A percentile compares a stretch with the other conserved stretches of the same genome.
Conservation (phyloP, 2,888 invertebrate genomes). For the Microchrysa polita region DNA sequence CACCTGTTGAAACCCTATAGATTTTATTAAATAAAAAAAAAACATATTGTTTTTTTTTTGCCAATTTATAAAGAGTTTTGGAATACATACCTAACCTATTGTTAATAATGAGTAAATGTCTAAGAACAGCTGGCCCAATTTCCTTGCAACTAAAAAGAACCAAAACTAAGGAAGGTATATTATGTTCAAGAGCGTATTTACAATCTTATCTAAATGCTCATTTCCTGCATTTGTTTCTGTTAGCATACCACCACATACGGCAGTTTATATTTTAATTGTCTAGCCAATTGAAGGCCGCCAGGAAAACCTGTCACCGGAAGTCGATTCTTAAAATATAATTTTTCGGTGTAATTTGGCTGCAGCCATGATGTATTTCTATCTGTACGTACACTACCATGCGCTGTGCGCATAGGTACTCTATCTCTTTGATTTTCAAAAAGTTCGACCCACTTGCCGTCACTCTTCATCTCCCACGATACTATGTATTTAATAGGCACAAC, state of each 20-base stretch:
- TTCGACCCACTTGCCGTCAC: not conserved
- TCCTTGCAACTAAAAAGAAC: too few relatives aligned
- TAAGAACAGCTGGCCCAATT: too few relatives aligned
- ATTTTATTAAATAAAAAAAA: too few relatives aligned
- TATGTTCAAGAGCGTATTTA: too few relatives aligned
- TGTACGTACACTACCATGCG: not conserved
- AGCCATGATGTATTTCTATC: slow-evolving; percentile 26
- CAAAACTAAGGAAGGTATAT: too few relatives aligned
- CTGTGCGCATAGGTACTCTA: not conserved
- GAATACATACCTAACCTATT: too few relatives aligned
- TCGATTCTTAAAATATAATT: slow-evolving; percentile 19
- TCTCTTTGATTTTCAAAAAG: too few relatives aligned
- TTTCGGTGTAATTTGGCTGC: slow-evolving; percentile 26
- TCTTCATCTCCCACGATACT: not conserved
- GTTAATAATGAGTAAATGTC: too few relatives aligned
- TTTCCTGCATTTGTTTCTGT: not conserved
- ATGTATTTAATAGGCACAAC: not conserved
- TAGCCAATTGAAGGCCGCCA: not conserved
- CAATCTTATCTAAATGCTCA: not conserved
- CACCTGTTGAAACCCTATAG: too few relatives aligned
- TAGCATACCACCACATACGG: not conserved
- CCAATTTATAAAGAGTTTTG: too few relatives aligned
- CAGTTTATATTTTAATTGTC: not conserved
- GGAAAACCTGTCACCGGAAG: slow-evolving; percentile 23
- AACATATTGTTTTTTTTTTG: too few relatives aligned